A percentile compares a stretch with the other conserved stretches of the same genome.
Conservation (phyloP, 2,888 invertebrate genomes). For the Himalopsyche tibetana region DNA sequence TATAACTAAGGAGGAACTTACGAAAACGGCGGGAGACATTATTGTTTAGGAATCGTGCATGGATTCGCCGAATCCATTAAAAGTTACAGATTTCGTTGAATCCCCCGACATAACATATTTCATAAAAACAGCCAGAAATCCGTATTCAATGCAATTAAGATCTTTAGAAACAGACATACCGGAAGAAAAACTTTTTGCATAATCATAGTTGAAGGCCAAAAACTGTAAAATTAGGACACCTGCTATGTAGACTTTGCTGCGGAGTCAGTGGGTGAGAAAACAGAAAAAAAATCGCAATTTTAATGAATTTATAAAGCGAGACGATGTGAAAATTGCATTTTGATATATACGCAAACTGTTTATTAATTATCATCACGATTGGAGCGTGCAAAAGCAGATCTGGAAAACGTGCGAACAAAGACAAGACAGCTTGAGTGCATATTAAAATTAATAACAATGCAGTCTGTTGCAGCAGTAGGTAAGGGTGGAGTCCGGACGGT, state of each 20-base stretch:
- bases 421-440: constrained; percentile 4
- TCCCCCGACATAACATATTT: no score
- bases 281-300: background rate
- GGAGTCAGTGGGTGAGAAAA: background rate
- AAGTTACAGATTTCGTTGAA: no score
- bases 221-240: no score
- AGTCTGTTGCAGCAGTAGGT: constrained; percentile 8
- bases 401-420: constrained; percentile 42
- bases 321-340: constrained; percentile 39
- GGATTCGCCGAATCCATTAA: no score
- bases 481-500: background rate
- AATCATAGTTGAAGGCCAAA: no score
- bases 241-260: background rate
- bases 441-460: constrained; percentile 40
- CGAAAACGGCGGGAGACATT: no score
- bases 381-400: constrained; percentile 38
- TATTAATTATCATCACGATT: constrained; percentile 34
- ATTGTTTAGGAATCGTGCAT: no score
- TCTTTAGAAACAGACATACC: no score
- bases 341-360: constrained; percentile 31
- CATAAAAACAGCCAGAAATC: no score
- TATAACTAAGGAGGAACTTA: no score
- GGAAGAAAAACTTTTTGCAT: no score
- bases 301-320: constrained; percentile 40
- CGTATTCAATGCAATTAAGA: no score